phyloP scores from a whole-genome alignment of 2,113 vertebrate species.

The Asarcornis scutulata region DNA sequence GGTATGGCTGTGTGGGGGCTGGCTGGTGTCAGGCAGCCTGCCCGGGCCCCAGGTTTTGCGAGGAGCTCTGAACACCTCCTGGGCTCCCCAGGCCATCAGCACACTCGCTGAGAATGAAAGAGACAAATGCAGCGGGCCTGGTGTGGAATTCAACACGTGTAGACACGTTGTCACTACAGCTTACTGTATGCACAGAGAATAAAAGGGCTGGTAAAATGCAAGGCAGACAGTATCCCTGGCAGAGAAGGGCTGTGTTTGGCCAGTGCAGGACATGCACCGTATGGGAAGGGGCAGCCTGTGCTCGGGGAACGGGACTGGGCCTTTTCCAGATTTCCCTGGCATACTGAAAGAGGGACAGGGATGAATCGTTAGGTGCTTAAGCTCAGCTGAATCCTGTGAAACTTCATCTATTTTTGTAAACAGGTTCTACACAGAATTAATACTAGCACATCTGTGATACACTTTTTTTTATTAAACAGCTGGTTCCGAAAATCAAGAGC shows the following conservation, averaged over 20 bases:
- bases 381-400: background rate
- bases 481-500: background rate
- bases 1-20: too few species aligned
- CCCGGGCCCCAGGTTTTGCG: background rate
- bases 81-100: fast-evolving
- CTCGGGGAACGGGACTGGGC: too few species aligned
- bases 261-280: too few species aligned
- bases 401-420: background rate
- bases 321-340: too few species aligned
- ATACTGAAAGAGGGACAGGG: background rate
- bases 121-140: background rate
- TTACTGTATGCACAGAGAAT: background rate
- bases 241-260: background rate
- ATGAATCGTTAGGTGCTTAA: background rate
- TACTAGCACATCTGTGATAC: too few species aligned
- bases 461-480: background rate
- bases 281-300: too few species aligned
- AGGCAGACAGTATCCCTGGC: background rate
- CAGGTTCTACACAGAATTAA: background rate
- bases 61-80: background rate
- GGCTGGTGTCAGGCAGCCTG: background rate
- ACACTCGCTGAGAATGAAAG: background rate
- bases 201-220: background rate
- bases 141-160: background rate
- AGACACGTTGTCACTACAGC: too few species aligned